Base-by-base conservation (phyloP, 2,888 invertebrate species). In the Nomada lathburiana region DNA sequence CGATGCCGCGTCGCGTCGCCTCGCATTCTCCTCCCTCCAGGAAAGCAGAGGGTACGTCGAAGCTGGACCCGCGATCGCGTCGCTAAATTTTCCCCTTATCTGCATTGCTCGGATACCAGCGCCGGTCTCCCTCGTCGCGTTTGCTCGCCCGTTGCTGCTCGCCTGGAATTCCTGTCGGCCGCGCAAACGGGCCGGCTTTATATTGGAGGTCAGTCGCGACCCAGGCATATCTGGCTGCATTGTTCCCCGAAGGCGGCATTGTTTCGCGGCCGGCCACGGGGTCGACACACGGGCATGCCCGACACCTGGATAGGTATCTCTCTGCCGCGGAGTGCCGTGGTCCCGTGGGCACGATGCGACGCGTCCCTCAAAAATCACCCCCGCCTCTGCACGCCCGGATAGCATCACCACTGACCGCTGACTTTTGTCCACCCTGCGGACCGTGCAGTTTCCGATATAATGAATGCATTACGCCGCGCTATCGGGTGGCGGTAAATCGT, bases 61-160 rank as follows among this genome's bases (percentile, higher is more conserved):
- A 36, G 69, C 50, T n/a, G 50, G 57, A n/a, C 13, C 53, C 72
- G 63, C 69, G 81, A 72, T 69, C 76, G 81, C 63, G 76, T 59
- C 84, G 85, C 76, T 86, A 84, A 88, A 89, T 90, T 89, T 87
- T 85, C 83, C 84, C 87, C 89, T 89, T 89, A 89, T 88, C 88
- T 86, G 89, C 89, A 89, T 90, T 89, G 76, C 87, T 89, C 84
- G 87, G 75, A 89, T 90, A 84, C 88, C 82, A 84, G 50, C 70
- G 76, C 50, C 52, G 50, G 67, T 52, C 67, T 68, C 76, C 73
- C 76, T 64, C 74, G 36, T 65, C 60, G 80, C 73, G 26, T 63
- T 73, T 72, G 52, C 82, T 70, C 67, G 79, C 13, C 13, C 47
- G 47, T 16, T 9, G 47, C 47, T 1, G 47, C 47, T 3, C 47